These are phyloP conservation scores for Apeira syringaria DNA, from an alignment of 2,888 invertebrate genomes.

Conservation along the genomic window DNA sequence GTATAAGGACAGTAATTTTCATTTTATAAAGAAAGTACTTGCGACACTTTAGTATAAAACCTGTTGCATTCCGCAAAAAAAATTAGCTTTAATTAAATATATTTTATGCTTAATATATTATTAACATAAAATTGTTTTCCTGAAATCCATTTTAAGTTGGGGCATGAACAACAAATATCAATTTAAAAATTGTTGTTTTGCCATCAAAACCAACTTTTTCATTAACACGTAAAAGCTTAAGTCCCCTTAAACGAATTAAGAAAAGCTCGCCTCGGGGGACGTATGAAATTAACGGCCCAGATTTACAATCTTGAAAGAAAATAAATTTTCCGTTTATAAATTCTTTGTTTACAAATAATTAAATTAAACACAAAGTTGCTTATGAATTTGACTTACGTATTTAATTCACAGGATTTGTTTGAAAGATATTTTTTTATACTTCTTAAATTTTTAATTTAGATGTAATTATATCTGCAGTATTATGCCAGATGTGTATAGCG, in stretches of 20 bases:
- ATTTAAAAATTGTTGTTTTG: conserved; percentile 52
- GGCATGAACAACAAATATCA: conserved; percentile 36
- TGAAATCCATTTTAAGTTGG: neutral
- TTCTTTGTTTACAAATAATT: conserved; percentile 28
- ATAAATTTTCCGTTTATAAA: conserved; percentile 26
- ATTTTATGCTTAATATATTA: too few relatives aligned
- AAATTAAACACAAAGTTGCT: neutral
- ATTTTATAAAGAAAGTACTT: too few relatives aligned
- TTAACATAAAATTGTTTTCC: too few relatives aligned
- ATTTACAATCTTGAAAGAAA: conserved; percentile 46
- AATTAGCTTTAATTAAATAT: too few relatives aligned
- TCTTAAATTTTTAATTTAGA: too few relatives aligned
- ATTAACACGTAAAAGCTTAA: conserved; percentile 55
- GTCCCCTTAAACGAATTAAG: conserved; percentile 56
- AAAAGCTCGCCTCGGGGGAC: conserved; percentile 51
- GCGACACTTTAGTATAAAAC: too few relatives aligned
- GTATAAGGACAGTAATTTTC: too few relatives aligned
- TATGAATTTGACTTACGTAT: neutral
- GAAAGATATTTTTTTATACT: neutral
- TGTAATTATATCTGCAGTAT: too few relatives aligned
- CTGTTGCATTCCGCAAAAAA: too few relatives aligned
- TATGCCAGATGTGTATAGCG: too few relatives aligned
- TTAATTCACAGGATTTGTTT: too few relatives aligned
- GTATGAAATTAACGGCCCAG: conserved; percentile 55
- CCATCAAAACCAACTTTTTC: conserved; percentile 52